phyloP scores from a whole-genome alignment of 2,888 invertebrate species.

The Catocala nupta region DNA sequence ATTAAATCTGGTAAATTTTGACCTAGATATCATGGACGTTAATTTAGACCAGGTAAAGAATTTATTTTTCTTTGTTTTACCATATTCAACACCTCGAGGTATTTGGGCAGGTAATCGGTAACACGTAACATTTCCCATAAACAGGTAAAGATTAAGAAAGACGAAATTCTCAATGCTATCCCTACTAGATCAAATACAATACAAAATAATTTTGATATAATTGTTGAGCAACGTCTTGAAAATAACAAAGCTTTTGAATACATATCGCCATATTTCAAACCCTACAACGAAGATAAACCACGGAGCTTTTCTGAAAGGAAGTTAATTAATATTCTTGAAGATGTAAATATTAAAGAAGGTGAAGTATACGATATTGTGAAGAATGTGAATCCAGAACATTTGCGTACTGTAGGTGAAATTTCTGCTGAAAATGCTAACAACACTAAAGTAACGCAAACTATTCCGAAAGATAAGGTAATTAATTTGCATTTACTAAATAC shows the following conservation, averaged over 20 bases:
- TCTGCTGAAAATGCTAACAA: slow-evolving; percentile 33
- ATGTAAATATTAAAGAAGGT: slow-evolving; percentile 65
- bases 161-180: slow-evolving; percentile 47
- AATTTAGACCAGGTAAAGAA: slow-evolving; percentile 70
- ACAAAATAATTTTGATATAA: slow-evolving; percentile 39
- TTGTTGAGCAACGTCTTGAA: slow-evolving; percentile 34
- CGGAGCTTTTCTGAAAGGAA: slow-evolving; percentile 69
- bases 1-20: slow-evolving; percentile 61
- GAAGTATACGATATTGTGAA: slow-evolving; percentile 67
- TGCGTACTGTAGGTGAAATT: slow-evolving; percentile 64
- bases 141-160: slow-evolving; percentile 62
- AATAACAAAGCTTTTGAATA: slow-evolving; percentile 45
- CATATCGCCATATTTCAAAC: slow-evolving; percentile 61
- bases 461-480: slow-evolving; percentile 18
- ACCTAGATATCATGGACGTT: slow-evolving; percentile 65
- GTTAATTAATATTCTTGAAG: slow-evolving; percentile 76
- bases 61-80: slow-evolving; percentile 20
- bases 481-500: neutral
- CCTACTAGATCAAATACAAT: slow-evolving; percentile 36
- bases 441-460: slow-evolving; percentile 2
- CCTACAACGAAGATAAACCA: slow-evolving; percentile 41
- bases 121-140: neutral
- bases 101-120: neutral
- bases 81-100: neutral
- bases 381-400: slow-evolving; percentile 61